phyloP scores from a whole-genome alignment of 2,888 invertebrate genomes.

The Acanthoscelides obtectus region DNA sequence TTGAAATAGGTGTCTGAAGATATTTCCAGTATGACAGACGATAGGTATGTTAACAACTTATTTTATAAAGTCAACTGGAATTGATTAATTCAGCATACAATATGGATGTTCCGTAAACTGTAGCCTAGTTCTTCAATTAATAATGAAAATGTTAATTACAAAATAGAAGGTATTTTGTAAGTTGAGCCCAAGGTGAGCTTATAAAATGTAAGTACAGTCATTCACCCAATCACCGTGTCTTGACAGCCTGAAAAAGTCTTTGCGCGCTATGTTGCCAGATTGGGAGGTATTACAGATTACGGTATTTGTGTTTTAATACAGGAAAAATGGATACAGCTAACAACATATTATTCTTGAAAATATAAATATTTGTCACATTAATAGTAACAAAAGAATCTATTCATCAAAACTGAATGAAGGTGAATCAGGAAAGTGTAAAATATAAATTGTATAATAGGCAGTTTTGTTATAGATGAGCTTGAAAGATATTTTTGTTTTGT shows the following conservation, averaged over 20 bases:
- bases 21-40: slow-evolving; percentile 7
- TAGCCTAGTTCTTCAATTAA: background rate
- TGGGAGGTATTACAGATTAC: background rate
- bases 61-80: background rate
- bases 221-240: slow-evolving; percentile 35
- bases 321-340: background rate
- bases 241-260: background rate
- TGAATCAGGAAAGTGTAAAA: too few species aligned
- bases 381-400: too few species aligned
- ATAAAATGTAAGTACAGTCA: slow-evolving; percentile 35
- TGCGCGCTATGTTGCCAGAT: background rate
- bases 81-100: slow-evolving; percentile 1
- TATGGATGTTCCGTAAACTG: background rate
- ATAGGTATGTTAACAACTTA: slow-evolving; percentile 8
- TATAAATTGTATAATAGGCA: too few species aligned
- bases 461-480: too few species aligned
- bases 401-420: too few species aligned
- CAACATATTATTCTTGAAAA: too few species aligned
- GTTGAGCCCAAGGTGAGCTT: slow-evolving; percentile 42
- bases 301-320: background rate
- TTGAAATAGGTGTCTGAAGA: background rate
- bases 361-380: too few species aligned
- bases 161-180: slow-evolving; percentile 36
- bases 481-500: too few species aligned
- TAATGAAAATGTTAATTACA: slow-evolving; percentile 25